These are phyloP conservation scores for Chrysoperla carnea DNA, from an alignment of 1,140 invertebrate species.

Conservation along the genomic window DNA sequence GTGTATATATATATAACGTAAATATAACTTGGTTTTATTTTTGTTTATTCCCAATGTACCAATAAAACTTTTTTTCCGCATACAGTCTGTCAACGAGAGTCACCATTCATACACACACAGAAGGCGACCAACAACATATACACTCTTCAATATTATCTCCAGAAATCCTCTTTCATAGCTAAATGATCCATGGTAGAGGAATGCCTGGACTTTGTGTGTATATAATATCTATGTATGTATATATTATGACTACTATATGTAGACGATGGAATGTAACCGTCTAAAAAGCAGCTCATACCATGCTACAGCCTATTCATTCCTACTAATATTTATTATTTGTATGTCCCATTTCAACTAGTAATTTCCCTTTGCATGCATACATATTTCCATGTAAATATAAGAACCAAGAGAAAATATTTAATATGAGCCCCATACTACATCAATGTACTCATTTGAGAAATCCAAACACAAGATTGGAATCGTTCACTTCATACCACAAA, in stretches of 20 bases:
- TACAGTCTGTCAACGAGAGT: too few species aligned
- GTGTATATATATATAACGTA: too few species aligned
- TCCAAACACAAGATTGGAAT: too few species aligned
- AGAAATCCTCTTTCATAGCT: slow-evolving; percentile 12
- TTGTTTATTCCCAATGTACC: too few species aligned
- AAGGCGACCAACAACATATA: too few species aligned
- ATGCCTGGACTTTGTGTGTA: slow-evolving; percentile 1
- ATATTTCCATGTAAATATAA: too few species aligned
- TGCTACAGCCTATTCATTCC: not conserved
- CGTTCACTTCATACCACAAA: too few species aligned
- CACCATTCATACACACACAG: too few species aligned
- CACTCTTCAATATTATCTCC: not conserved
- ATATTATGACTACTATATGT: not conserved
- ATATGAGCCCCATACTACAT: slow-evolving; percentile 12
- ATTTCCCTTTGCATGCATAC: slow-evolving; percentile 10
- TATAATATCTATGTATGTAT: slow-evolving; percentile 1
- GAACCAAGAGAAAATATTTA: too few species aligned
- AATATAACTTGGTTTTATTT: too few species aligned
- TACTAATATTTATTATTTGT: slow-evolving; percentile 24
- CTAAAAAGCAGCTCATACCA: slow-evolving; percentile 4
- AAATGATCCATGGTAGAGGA: slow-evolving; percentile 19
- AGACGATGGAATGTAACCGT: not conserved
- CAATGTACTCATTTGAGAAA: slow-evolving; percentile 5
- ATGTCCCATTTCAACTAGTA: slow-evolving; percentile 16
- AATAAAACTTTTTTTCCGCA: too few species aligned